phyloP scores from a whole-genome alignment of 2,888 invertebrate genomes.

The Drosophila heteroneura region DNA sequence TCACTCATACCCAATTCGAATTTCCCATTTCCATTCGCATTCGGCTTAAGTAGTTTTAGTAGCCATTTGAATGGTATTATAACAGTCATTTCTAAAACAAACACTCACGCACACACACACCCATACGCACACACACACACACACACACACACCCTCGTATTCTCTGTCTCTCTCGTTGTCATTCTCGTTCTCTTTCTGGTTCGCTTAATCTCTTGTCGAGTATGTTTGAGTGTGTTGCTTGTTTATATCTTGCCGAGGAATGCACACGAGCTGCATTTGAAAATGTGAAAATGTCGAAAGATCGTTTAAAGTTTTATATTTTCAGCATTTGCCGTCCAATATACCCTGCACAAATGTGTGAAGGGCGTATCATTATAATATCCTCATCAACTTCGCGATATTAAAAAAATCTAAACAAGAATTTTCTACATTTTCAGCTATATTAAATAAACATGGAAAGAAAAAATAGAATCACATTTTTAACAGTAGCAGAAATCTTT shows the following conservation, averaged over 20 bases:
- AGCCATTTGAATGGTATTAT: conserved; percentile 70
- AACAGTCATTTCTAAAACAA: conserved; percentile 56
- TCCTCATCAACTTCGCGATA: not conserved
- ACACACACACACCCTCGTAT: conserved; percentile 1
- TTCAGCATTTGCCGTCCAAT: conserved; percentile 3
- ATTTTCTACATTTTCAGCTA: not conserved
- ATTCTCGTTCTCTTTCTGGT: not conserved
- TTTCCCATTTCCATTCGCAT: conserved; percentile 40
- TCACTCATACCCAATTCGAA: conserved; percentile 30
- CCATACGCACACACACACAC: conserved; percentile 24
- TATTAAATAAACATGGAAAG: not conserved
- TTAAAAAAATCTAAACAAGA: not conserved
- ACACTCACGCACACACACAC: conserved; percentile 40
- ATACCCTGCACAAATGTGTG: not conserved
- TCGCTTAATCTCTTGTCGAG: not conserved
- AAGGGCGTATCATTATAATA: not conserved
- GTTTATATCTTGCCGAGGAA: conserved; percentile 29
- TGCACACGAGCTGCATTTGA: conserved; percentile 5
- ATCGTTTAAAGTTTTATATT: conserved; percentile 5
- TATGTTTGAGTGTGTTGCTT: conserved; percentile 27
- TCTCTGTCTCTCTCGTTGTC: not conserved
- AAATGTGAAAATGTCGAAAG: conserved; percentile 21
- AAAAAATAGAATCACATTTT: not conserved
- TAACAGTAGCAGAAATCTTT: not conserved
- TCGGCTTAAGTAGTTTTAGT: conserved; percentile 71